Evolutionary conservation across 2,888 invertebrate species (phyloP).

Genomic region (Spialia ferax): DNA sequence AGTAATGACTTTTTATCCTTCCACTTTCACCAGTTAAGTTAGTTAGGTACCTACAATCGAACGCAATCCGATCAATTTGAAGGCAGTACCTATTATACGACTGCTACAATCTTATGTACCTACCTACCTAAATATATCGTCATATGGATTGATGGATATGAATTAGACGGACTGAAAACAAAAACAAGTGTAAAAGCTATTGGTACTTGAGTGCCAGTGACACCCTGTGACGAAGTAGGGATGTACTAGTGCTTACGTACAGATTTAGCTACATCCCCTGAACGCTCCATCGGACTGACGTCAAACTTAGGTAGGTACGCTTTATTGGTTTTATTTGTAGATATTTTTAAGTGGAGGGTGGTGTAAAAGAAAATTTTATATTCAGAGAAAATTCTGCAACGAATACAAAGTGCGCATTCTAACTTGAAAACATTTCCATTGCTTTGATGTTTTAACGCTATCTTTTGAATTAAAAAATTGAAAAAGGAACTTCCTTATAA

Average conservation of each 20-base stretch:
- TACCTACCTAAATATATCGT: too few relatives aligned
- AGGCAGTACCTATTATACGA: too few relatives aligned
- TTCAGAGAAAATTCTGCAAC: not conserved
- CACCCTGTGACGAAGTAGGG: constrained; percentile 10
- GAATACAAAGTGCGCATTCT: not conserved
- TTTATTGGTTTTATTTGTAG: constrained; percentile 17
- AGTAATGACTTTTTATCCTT: too few relatives aligned
- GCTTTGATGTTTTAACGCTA: too few relatives aligned
- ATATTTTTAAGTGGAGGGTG: constrained; percentile 17
- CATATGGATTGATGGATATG: too few relatives aligned
- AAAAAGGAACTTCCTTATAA: too few relatives aligned
- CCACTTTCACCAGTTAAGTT: too few relatives aligned
- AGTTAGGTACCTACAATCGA: too few relatives aligned
- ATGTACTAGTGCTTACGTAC: constrained; percentile 31
- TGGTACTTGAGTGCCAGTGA: not conserved
- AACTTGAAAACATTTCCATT: too few relatives aligned
- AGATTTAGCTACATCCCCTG: constrained; percentile 46
- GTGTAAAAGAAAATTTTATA: not conserved
- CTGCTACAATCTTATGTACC: too few relatives aligned
- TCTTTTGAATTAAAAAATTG: too few relatives aligned
- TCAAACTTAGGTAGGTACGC: constrained; percentile 43
- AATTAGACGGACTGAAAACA: not conserved
- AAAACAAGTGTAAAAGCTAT: not conserved
- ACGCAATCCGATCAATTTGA: too few relatives aligned
- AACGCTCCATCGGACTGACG: constrained; percentile 52